These are phyloP conservation scores for Marcusenius ussheri DNA, from an alignment of 2,113 vertebrate genomes.

Conservation along the genomic window DNA sequence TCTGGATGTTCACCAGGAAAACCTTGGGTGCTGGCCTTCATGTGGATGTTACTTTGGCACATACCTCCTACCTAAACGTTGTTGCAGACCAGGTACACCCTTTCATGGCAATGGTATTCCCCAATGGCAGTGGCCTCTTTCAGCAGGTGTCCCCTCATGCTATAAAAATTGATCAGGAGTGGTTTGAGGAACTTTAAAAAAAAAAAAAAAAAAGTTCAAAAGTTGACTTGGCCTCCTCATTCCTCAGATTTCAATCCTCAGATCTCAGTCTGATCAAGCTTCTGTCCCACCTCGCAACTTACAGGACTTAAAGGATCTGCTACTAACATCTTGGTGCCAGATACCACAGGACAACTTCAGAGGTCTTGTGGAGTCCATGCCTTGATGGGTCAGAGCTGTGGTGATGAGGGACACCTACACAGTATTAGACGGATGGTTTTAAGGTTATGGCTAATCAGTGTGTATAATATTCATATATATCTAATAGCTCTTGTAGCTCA, in stretches of 20 bases:
- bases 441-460: neutral
- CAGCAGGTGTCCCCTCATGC: neutral
- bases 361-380: neutral
- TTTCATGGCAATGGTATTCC: neutral
- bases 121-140: neutral
- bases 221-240: neutral
- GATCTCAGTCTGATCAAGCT: neutral
- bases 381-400: neutral
- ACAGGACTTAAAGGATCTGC: neutral
- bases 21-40: neutral
- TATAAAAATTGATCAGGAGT: neutral
- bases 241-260: neutral
- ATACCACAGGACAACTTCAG: neutral
- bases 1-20: neutral
- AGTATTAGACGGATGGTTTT: neutral
- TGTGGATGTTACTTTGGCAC: neutral
- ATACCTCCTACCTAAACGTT: neutral
- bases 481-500: neutral
- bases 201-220: neutral
- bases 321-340: neutral
- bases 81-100: neutral
- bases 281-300: neutral
- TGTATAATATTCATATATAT: neutral
- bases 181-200: neutral
- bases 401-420: neutral